Evolutionary conservation across 2,888 invertebrate genomes (phyloP), one percentile per base, ranked within the genome.

Genomic region (Melieria crassipennis): DNA sequence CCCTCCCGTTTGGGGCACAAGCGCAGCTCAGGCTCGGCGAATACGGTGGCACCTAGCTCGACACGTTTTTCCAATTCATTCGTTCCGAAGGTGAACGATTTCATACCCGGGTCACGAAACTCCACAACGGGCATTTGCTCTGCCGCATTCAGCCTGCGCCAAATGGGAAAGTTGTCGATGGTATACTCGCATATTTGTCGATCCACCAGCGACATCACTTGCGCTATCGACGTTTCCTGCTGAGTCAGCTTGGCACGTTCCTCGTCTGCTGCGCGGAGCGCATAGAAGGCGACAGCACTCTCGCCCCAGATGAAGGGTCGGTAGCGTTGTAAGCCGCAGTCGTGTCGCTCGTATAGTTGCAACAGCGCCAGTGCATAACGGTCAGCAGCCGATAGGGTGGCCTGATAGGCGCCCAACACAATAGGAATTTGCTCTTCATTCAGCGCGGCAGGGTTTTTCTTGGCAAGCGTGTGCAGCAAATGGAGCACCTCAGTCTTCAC

Each of bases 301-400:
- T 91, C 91, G 0, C 96, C 95, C 93, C 94, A 97, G 0, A 96
- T 87, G 79, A 93, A 94, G 0, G 96, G 96, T 75, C 93, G 91
- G 83, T 90, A 93, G 78, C 91, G 89, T 65, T 89, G 88, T 10
- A 93, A 88, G 30, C 90, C 89, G 72, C 91, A 88, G 66, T 91
- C 91, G 80, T 90, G 90, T 73, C 87, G 87, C 87, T 95, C 93
- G 86, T 93, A 93, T 74, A 90, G 87, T 76, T 91, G 89, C 69
- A 95, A 83, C 75, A 95, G 88, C 65, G 90, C 87, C 72, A 93
- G 86, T 63, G 94, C 89, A 45, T 91, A 88, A 77, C 92, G 91
- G 85, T 97, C 96, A 69, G 91, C 89, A 9, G 88, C 87, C 61
- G 88, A 89, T 57, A 93, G 88, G 0, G 93, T 92, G 0, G 93